Conservation (phyloP, 1,140 invertebrate species). For the Hyles vespertilio region DNA sequence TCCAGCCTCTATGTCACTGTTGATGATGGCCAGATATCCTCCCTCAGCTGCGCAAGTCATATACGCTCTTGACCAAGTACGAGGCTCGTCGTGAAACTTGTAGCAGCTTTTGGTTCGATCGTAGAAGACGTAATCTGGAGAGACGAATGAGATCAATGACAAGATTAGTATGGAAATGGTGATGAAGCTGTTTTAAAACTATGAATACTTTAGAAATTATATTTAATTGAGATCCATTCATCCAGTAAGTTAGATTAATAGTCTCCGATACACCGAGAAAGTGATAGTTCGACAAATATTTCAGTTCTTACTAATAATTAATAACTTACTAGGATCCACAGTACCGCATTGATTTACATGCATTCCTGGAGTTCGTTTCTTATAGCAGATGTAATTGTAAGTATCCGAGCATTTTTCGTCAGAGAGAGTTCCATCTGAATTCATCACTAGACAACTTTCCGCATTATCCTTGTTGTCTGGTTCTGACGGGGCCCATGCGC, state of each 20-base stretch:
- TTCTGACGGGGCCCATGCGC: too few species aligned
- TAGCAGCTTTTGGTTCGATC: conserved; percentile 40
- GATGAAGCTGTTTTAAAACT: too few species aligned
- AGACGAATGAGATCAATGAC: not conserved
- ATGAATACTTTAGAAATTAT: too few species aligned
- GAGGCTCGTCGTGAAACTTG: conserved; percentile 43
- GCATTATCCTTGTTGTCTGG: not conserved
- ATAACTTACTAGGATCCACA: not conserved
- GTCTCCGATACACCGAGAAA: not conserved
- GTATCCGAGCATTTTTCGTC: not conserved
- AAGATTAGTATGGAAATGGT: too few species aligned
- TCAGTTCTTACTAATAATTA: not conserved
- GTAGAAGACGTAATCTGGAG: conserved; percentile 35
- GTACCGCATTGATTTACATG: not conserved
- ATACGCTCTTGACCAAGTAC: conserved; percentile 37
- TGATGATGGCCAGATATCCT: conserved; percentile 48
- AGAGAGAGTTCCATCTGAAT: not conserved
- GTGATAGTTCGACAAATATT: not conserved
- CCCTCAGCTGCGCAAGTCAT: conserved; percentile 49
- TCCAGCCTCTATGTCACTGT: conserved; percentile 39
- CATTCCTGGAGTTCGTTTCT: not conserved
- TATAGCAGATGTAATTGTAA: conserved; percentile 2
- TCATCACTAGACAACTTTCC: not conserved
- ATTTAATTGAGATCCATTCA: too few species aligned
- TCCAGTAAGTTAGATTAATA: too few species aligned